A percentile compares a stretch with the other conserved stretches of the same genome.
Evolutionary conservation across 1,140 invertebrate genomes (phyloP).

Genomic region (Lethrus apterus): DNA sequence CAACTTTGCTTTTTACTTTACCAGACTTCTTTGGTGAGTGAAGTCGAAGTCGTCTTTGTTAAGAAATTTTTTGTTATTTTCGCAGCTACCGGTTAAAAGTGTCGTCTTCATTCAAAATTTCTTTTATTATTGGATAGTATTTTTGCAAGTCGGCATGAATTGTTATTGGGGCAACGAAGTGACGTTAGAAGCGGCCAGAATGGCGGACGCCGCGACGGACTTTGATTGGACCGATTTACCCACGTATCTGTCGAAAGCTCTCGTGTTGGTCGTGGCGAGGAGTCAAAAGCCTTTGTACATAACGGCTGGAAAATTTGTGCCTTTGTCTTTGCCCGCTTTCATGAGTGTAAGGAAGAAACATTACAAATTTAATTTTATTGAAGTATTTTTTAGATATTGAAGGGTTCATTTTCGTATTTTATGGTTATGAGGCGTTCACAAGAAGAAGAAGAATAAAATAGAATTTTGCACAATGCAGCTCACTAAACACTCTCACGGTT

Average conservation of each 20-base stretch:
- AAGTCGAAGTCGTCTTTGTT: neutral
- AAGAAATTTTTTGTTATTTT: neutral
- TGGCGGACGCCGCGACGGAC: slow-evolving; percentile 34
- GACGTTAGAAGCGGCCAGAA: slow-evolving; percentile 29
- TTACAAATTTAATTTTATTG: neutral
- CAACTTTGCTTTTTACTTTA: slow-evolving; percentile 3
- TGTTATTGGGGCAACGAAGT: slow-evolving; percentile 18
- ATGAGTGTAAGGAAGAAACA: slow-evolving; percentile 31
- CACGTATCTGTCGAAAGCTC: slow-evolving; percentile 25
- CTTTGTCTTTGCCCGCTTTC: slow-evolving; percentile 42
- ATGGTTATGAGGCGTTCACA: slow-evolving; percentile 17
- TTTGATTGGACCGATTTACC: slow-evolving; percentile 36
- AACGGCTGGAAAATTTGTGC: slow-evolving; percentile 37
- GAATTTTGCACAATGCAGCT: no score
- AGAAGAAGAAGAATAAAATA: slow-evolving; percentile 2
- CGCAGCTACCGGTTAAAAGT: slow-evolving; percentile 7
- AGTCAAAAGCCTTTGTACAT: slow-evolving; percentile 38
- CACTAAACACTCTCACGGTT: no score
- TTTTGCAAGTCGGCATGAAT: slow-evolving; percentile 17
- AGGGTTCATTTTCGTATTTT: slow-evolving; percentile 19
- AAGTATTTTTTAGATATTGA: slow-evolving; percentile 16
- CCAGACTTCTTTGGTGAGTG: neutral
- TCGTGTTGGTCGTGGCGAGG: slow-evolving; percentile 39
- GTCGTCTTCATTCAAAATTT: slow-evolving; percentile 13
- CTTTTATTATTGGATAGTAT: slow-evolving; percentile 15